Conservation (phyloP, 2,113 vertebrate genomes). For the Patagioenas fasciata region DNA sequence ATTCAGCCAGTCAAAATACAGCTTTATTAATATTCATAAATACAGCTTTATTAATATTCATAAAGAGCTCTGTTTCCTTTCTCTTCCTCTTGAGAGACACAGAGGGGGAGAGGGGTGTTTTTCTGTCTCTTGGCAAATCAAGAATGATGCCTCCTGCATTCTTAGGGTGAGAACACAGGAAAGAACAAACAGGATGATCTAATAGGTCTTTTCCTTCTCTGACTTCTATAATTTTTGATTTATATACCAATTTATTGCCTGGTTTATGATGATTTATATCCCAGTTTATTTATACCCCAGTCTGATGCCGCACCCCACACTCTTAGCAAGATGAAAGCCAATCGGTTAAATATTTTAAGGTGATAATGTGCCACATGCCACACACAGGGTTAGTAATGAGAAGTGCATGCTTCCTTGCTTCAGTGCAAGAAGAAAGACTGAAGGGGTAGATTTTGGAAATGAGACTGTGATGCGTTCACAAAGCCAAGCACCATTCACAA, state of each 20-base stretch:
- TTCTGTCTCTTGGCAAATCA: constrained; percentile 60
- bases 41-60: constrained; percentile 68
- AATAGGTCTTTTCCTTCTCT: constrained; percentile 31
- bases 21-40: constrained; percentile 64
- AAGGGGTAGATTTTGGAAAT: constrained; percentile 13
- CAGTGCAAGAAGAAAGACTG: not conserved
- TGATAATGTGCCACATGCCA: constrained; percentile 13
- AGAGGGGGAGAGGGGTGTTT: not conserved
- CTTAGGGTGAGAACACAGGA: constrained; percentile 18
- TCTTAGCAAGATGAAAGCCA: not conserved
- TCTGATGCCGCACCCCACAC: not conserved
- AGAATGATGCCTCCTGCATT: constrained; percentile 48
- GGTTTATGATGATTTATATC: constrained; percentile 51
- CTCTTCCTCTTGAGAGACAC: constrained; percentile 29
- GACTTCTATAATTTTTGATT: constrained; percentile 55
- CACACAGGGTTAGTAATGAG: not conserved
- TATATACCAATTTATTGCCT: constrained; percentile 52
- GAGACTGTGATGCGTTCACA: constrained; percentile 2
- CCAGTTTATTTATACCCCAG: not conserved
- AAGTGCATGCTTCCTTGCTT: constrained; percentile 19
- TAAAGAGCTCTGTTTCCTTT: constrained; percentile 5
- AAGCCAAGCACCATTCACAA: not conserved
- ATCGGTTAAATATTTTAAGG: constrained; percentile 41
- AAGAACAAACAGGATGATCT: constrained; percentile 42
- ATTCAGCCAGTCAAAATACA: constrained; percentile 64